Base-by-base conservation (phyloP, 2,888 invertebrate species). In the Microctonus brassicae region DNA sequence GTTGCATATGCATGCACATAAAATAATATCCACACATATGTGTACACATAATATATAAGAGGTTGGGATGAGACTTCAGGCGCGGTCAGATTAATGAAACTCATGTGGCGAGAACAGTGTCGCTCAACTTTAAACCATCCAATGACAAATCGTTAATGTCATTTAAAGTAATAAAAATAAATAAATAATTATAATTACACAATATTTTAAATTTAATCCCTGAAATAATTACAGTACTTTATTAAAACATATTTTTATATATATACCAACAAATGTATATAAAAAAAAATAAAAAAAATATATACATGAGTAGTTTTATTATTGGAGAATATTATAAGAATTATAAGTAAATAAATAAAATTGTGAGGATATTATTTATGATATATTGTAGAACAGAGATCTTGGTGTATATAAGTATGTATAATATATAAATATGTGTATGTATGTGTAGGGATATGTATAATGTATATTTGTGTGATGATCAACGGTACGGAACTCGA, bases 1-100 rank as follows among this genome's bases (percentile, higher is more conserved):
- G 47, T 13, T 4, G n/a, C n/a, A n/a, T n/a, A n/a, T n/a, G n/a
- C n/a, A n/a, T n/a, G n/a, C n/a, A n/a, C n/a, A n/a, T n/a, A n/a
- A n/a, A n/a, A n/a, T n/a, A n/a, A n/a, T n/a, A n/a, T n/a, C n/a
- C 20, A 33, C 53, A 55, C 60, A 17, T 17, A 17, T 17, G 26
- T 36, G 20, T 57, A 67, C 26, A 70, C 26, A 67, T 63, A 34
- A 70, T 61, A 67, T 29, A 65, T 61, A 26, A 65, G 68, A 34
- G 42, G 33, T 34, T 52, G 63, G 63, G 79, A 78, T 77, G 78
- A 78, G 76, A 77, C 79, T 76, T 74, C 78, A 83, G 82, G 83
- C 84, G 82, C 81, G 83, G 82, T 79, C 83, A 80, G 81, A 84
- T 83, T 84, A 84, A 85, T 82, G 84, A 82, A 84, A 82, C 81